Conservation (phyloP, 2,797 vertebrate genomes). For the Myotis pilosus region DNA sequence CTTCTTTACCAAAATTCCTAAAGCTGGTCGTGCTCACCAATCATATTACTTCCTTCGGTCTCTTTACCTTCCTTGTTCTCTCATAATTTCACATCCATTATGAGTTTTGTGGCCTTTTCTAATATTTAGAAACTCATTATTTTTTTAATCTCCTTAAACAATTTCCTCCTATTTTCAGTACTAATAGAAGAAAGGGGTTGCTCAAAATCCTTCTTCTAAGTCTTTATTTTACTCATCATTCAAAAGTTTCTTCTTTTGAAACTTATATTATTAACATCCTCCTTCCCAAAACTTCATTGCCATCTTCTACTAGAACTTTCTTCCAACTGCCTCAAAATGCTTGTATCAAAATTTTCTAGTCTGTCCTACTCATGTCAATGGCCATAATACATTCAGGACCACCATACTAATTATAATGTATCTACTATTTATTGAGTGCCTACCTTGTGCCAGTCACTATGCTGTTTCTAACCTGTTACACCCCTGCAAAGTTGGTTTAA, state of each 20-base stretch:
- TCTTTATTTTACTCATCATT: constrained; percentile 26
- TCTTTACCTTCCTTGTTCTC: background rate
- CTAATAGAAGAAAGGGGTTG: background rate
- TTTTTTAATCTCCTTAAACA: constrained; percentile 47
- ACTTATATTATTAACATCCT: background rate
- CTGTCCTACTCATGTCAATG: background rate
- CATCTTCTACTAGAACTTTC: constrained; percentile 25
- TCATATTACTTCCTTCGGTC: background rate
- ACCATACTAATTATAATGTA: background rate
- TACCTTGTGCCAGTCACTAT: background rate
- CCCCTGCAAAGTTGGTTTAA: background rate
- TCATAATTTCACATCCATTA: constrained; percentile 22
- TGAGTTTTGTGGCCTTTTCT: constrained; percentile 38
- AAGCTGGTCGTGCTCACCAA: background rate
- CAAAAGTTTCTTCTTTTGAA: constrained; percentile 44
- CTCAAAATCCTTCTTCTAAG: background rate
- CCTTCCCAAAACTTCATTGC: background rate
- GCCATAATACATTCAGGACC: background rate
- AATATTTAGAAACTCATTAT: constrained; percentile 53
- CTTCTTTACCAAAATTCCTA: background rate
- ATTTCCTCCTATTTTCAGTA: background rate
- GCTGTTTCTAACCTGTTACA: background rate
- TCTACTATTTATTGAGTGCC: background rate
- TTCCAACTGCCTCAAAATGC: background rate
- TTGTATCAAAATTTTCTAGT: background rate